Evolutionary conservation across 2,797 vertebrate genomes (phyloP).

Genomic region (Aulostomus chinensis): DNA sequence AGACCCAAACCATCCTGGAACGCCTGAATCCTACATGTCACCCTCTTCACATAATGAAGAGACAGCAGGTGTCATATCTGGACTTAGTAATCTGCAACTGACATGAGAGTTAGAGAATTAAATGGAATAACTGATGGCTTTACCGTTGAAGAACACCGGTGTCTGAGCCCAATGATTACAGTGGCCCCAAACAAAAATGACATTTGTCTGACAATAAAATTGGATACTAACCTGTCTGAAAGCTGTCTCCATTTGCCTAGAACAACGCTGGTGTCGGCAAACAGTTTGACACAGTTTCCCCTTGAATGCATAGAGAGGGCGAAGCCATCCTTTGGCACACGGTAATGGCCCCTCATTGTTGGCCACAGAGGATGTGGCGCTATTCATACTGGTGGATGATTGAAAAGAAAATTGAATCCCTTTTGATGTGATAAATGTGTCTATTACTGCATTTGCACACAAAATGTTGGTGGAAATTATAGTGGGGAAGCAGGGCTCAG

Average conservation of each 20-base stretch:
- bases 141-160: constrained; percentile 77
- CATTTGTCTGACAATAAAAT: constrained; percentile 90
- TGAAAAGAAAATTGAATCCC: constrained; percentile 99
- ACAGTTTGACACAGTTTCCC: constrained; percentile 92
- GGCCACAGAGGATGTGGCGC: constrained; percentile 91
- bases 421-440: constrained; percentile 98
- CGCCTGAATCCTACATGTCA: constrained; percentile 42
- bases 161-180: constrained; percentile 68
- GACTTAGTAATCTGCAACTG: constrained; percentile 51
- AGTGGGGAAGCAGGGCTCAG: constrained; percentile 89
- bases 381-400: constrained; percentile 94
- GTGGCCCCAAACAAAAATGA: constrained; percentile 83
- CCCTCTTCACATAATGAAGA: constrained; percentile 67
- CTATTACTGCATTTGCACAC: constrained; percentile 97
- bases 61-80: constrained; percentile 61
- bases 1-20: background rate
- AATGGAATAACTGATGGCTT: constrained; percentile 82
- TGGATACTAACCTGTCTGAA: constrained; percentile 87
- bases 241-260: constrained; percentile 83
- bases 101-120: constrained; percentile 74
- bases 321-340: constrained; percentile 85
- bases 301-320: constrained; percentile 83
- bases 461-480: constrained; percentile 97
- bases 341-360: constrained; percentile 96
- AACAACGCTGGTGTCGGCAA: constrained; percentile 86